Base-by-base conservation (phyloP, 2,113 vertebrate species). In the Xiphophorus maculatus region DNA sequence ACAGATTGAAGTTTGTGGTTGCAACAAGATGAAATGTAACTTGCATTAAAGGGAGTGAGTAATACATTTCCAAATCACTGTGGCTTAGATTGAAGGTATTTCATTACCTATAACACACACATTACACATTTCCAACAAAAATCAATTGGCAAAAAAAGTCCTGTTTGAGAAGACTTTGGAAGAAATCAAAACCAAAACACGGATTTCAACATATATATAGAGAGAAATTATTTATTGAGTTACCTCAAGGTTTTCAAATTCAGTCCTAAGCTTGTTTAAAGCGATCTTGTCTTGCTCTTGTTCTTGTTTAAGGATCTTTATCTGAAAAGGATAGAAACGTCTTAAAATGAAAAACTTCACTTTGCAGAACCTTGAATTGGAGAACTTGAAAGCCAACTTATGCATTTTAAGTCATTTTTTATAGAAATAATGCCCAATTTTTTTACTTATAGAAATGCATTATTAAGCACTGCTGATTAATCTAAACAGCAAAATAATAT, bases 191-290 rank as follows among this genome's bases (percentile, higher is more conserved):
- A 67, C 44, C 14, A 48, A 19, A 48, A 48, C 14, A 19, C 44
- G 4, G 42, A 44, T 44, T 14, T 44, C 60, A 19, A 12, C 40
- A 17, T 1, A 37, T 12, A 11, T 58, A 33, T 25, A 69, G 28
- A 51, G 66, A 69, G 3, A 29, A 30, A 17, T 13, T 28, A 30
- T 19, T 12, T 9, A 40, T 28, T 1, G 22, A 6, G 30, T 80
- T 72, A 91, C 92, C 90, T 91, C 64, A 0, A 84, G 63, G 32
- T 10, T 81, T 48, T 85, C 70, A 29, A 84, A 28, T 11, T 58
- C 12, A 65, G n/a, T 58, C 15, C 25, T 85, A 1, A 87, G 63
- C 19, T 71, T 77, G 63, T 14, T 77, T 7, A 86, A 37, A 63
- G 15, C 67, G 19, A 70, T 70, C 71, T 76, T 80, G 42, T 83